Conservation (phyloP, 2,113 vertebrate species). For the Dicaeum eximium region DNA sequence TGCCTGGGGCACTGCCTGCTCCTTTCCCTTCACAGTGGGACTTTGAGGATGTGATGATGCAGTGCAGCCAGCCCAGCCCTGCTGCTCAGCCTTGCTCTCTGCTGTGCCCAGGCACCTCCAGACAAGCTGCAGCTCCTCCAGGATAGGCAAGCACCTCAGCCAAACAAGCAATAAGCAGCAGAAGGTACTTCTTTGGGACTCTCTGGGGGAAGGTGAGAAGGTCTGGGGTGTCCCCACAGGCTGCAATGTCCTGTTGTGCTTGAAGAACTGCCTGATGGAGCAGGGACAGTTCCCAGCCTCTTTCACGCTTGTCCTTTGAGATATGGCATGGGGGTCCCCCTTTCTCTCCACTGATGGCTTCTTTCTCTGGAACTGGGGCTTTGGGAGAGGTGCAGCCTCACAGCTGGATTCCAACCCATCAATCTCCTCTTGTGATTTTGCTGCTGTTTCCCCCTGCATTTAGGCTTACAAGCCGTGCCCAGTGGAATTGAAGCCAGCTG, state of each 20-base stretch:
- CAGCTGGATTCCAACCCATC: not conserved
- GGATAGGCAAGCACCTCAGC: rapidly evolving
- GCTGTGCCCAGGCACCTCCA: not conserved
- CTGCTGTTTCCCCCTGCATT: not conserved
- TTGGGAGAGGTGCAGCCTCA: not conserved
- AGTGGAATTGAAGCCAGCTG: not conserved
- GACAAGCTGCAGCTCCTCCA: not conserved
- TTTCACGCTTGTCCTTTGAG: not conserved
- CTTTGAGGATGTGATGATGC: conserved; percentile 67
- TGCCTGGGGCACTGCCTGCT: rapidly evolving
- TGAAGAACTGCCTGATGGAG: not conserved
- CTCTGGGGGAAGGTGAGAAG: not conserved
- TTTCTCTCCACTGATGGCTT: not conserved
- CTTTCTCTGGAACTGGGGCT: not conserved
- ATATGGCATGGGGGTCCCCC: no score
- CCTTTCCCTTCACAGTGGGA: conserved; percentile 71
- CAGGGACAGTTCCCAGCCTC: not conserved
- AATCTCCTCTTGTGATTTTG: not conserved
- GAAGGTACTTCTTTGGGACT: not conserved
- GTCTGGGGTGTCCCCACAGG: not conserved
- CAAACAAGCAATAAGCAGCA: not conserved
- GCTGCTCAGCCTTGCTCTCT: not conserved
- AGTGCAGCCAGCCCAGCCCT: conserved; percentile 43
- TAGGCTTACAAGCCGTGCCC: not conserved
- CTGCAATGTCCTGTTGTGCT: not conserved